Conservation (phyloP, 2,888 invertebrate species). For the Hanleya hanleyi region DNA sequence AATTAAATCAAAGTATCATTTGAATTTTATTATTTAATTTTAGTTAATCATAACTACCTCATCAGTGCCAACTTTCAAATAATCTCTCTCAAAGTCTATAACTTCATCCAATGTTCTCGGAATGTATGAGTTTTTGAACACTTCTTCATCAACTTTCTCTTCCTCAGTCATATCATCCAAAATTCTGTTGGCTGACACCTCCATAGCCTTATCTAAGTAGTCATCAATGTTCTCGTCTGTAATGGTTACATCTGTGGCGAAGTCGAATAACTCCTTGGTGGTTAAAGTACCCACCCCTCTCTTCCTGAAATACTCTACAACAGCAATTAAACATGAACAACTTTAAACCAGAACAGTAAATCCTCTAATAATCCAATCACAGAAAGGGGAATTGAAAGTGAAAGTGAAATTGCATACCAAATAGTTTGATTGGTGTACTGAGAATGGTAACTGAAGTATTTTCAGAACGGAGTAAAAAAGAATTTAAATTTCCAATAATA, state of each 20-base stretch:
- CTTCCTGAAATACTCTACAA: conserved; percentile 88
- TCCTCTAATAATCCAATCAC: too few species aligned
- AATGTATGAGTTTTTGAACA: conserved; percentile 92
- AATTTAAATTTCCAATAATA: too few species aligned
- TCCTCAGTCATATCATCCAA: conserved; percentile 80
- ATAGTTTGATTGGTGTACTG: too few species aligned
- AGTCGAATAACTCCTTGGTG: conserved; percentile 94
- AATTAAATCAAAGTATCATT: too few species aligned
- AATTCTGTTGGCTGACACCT: conserved; percentile 54
- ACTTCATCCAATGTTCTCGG: conserved; percentile 94
- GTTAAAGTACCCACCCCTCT: conserved; percentile 91
- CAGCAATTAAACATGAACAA: too few species aligned
- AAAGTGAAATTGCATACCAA: too few species aligned
- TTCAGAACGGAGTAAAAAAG: too few species aligned
- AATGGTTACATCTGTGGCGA: conserved; percentile 93
- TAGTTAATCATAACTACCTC: conserved; percentile 49
- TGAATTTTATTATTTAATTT: background rate
- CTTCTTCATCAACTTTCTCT: conserved; percentile 88
- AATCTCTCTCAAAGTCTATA: conserved; percentile 80
- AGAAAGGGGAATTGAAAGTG: too few species aligned
- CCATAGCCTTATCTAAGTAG: conserved; percentile 67
- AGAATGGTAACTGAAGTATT: too few species aligned
- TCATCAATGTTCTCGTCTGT: conserved; percentile 84
- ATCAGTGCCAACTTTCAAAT: conserved; percentile 81
- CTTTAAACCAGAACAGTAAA: too few species aligned